Conservation (phyloP, 2,888 invertebrate genomes). For the Pterostichus madidus region DNA sequence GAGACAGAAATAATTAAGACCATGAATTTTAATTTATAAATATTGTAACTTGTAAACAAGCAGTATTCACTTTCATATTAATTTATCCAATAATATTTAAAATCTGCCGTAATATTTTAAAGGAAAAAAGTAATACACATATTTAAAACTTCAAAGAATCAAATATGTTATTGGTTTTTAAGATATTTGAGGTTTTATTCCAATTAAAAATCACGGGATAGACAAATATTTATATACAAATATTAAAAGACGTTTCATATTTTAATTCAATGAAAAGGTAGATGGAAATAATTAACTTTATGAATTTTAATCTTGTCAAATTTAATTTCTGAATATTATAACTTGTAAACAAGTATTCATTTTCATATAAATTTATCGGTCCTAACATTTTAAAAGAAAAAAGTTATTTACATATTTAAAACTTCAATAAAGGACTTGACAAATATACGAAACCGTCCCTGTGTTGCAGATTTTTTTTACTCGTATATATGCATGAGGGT, state of each 20-base stretch:
- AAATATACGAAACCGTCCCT: constrained; percentile 5
- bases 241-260: too few species aligned
- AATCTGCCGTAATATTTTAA: background rate
- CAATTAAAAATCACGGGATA: too few species aligned
- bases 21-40: background rate
- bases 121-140: background rate
- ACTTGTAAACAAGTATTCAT: background rate
- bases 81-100: constrained; percentile 32
- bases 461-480: background rate
- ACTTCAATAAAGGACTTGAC: background rate
- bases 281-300: too few species aligned
- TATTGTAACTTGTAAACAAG: background rate
- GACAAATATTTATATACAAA: too few species aligned
- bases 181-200: too few species aligned
- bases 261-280: too few species aligned
- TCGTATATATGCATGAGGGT: constrained; percentile 23
- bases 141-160: constrained; percentile 14
- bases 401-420: constrained; percentile 4
- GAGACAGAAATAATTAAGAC: too few species aligned
- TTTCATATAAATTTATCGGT: background rate
- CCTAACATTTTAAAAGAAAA: background rate
- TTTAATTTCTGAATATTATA: background rate
- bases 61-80: constrained; percentile 25
- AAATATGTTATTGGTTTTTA: too few species aligned
- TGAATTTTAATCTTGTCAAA: too few species aligned